Conservation (phyloP, 2,113 vertebrate genomes). For the Plestiodon gilberti region DNA sequence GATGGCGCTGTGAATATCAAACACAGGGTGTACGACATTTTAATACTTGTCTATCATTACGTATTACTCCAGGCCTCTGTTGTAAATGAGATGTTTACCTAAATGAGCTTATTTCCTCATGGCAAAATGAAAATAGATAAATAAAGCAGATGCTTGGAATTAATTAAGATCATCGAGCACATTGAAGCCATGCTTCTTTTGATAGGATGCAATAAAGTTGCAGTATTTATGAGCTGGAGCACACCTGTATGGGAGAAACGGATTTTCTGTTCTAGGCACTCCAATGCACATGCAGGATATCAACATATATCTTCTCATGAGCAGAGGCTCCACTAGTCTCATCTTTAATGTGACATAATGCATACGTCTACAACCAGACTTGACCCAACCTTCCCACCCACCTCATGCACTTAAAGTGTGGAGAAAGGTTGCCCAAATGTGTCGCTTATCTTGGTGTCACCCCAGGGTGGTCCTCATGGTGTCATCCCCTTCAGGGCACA, state of each 20-base stretch:
- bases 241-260: background rate
- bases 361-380: background rate
- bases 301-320: background rate
- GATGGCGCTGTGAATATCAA: slow-evolving; percentile 23
- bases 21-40: background rate
- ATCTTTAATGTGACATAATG: background rate
- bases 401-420: no score
- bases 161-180: slow-evolving; percentile 33
- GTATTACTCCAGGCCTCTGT: slow-evolving; percentile 25
- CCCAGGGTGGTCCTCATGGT: no score
- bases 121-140: slow-evolving; percentile 44
- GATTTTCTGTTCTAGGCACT: background rate
- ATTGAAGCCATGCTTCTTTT: background rate
- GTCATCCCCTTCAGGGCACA: no score
- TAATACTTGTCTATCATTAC: slow-evolving; percentile 31
- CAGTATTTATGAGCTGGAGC: background rate
- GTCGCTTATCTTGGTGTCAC: no score
- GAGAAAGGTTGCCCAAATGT: no score
- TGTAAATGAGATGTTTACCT: slow-evolving; percentile 44
- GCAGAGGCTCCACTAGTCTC: background rate
- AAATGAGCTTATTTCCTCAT: slow-evolving; percentile 34
- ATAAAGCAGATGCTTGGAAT: slow-evolving; percentile 23
- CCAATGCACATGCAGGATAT: background rate
- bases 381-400: no score
- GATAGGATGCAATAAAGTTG: slow-evolving; percentile 2